Conservation (phyloP, 2,888 invertebrate genomes). For the Frankliniella intonsa region DNA sequence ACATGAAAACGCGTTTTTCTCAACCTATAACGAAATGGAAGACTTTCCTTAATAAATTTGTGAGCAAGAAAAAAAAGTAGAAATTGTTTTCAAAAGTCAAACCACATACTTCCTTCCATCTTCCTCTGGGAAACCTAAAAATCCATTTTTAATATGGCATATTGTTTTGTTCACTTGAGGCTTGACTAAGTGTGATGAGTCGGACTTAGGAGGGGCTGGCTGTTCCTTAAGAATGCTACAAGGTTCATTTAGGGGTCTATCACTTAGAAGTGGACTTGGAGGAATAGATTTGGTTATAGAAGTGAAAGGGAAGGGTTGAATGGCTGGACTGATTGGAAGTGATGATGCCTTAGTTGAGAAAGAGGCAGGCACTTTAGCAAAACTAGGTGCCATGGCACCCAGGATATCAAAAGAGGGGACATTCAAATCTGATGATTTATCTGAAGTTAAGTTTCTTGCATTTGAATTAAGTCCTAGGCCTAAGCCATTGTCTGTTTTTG, state of each 20-base stretch:
- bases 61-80: background rate
- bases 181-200: too few species aligned
- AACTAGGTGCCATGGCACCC: background rate
- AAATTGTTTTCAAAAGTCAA: background rate
- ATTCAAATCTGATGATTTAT: too few species aligned
- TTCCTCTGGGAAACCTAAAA: background rate
- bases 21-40: background rate
- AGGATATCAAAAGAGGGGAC: background rate
- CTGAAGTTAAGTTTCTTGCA: too few species aligned
- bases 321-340: background rate
- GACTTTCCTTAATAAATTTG: background rate
- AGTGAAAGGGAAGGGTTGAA: too few species aligned
- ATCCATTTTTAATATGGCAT: background rate
- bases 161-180: background rate
- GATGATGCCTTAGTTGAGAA: background rate
- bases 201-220: too few species aligned
- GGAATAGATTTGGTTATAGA: background rate
- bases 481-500: too few species aligned
- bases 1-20: background rate
- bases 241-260: too few species aligned
- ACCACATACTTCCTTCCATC: background rate
- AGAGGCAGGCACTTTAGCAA: background rate
- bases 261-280: background rate
- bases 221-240: too few species aligned
- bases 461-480: too few species aligned